Percentiles rank a stretch among this genome's conserved stretches.
phyloP scores from a whole-genome alignment of 2,113 vertebrate genomes.

The Coptodon rendalli region DNA sequence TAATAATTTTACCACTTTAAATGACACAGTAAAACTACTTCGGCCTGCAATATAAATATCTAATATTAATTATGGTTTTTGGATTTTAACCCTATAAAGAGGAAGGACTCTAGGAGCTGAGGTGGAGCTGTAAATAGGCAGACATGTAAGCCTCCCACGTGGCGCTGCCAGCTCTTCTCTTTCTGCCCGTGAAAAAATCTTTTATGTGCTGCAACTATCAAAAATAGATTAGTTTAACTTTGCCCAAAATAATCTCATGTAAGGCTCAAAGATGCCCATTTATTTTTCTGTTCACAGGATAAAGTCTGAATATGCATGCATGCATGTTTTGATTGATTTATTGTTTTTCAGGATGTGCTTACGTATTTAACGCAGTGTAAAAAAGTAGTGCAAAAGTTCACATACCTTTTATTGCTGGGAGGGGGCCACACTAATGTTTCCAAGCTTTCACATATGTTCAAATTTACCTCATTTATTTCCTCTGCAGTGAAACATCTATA shows the following conservation, averaged over 20 bases:
- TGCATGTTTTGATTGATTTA: background rate
- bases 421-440: background rate
- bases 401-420: background rate
- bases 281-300: background rate
- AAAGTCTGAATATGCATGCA: background rate
- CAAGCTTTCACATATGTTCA: fast-evolving
- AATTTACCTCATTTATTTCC: background rate
- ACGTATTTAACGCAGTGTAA: background rate
- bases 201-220: background rate
- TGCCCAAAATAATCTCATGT: background rate
- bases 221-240: background rate
- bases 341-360: background rate
- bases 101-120: background rate
- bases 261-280: background rate
- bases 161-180: background rate
- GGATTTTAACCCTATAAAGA: background rate
- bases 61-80: background rate
- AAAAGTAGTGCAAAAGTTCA: background rate
- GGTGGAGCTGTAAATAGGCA: background rate
- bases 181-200: background rate
- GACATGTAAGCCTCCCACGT: background rate
- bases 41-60: background rate
- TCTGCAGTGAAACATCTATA: background rate
- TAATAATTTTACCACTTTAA: background rate
- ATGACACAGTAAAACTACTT: background rate